Conservation (phyloP, 2,797 vertebrate species). For the Ceryle rudis region DNA sequence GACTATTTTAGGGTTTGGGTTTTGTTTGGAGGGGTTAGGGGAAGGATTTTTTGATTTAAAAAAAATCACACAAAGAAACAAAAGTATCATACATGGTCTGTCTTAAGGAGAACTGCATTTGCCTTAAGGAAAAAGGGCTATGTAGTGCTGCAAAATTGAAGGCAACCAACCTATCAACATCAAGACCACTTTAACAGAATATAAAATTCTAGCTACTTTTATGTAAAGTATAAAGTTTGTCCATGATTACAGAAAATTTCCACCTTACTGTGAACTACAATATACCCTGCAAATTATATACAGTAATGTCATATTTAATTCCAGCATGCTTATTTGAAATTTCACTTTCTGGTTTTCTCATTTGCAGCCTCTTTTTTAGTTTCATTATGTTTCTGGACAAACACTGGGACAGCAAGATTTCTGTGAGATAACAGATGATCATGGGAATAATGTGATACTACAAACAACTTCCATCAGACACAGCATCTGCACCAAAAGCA, state of each 20-base stretch:
- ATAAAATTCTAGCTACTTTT: not conserved
- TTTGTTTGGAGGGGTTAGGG: not conserved
- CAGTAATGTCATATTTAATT: not conserved
- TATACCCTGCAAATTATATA: not conserved
- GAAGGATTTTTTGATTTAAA: not conserved
- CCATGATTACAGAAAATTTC: not conserved
- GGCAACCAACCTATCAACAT: not conserved
- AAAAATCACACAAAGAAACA: not conserved
- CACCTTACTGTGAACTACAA: not conserved
- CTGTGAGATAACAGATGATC: not conserved
- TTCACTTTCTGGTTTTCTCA: not conserved
- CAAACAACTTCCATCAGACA: not conserved
- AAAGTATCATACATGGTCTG: not conserved
- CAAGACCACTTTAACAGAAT: not conserved
- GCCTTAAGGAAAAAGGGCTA: not conserved
- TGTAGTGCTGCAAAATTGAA: not conserved
- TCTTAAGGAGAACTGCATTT: not conserved
- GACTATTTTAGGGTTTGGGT: not conserved
- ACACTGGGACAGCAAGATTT: not conserved
- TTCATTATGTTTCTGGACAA: not conserved
- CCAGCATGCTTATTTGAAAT: not conserved
- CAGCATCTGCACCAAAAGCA: not conserved
- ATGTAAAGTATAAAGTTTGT: not conserved
- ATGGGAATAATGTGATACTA: not conserved
- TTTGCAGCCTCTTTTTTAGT: not conserved